A percentile compares a stretch with the other conserved stretches of the same genome.
Conservation (phyloP, 1,140 invertebrate species). For the Drosophila novamexicana region DNA sequence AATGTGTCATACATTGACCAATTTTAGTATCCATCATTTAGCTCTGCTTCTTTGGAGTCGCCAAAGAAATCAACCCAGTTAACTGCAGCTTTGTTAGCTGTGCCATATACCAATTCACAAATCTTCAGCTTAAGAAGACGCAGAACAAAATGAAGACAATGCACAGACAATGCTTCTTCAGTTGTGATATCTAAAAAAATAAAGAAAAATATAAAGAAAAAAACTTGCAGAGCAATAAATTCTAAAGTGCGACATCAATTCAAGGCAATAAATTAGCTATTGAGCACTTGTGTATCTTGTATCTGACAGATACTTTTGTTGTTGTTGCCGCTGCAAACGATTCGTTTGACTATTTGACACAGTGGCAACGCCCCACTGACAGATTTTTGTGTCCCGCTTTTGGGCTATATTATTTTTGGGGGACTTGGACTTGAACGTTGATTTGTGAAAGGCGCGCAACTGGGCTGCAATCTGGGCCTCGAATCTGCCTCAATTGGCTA, state of each 20-base stretch:
- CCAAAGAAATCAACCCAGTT: constrained; percentile 57
- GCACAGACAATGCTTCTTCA: constrained; percentile 9
- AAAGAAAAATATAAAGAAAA: constrained; percentile 3
- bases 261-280: constrained; percentile 45
- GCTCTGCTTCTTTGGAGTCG: not conserved
- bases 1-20: not conserved
- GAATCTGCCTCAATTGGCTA: constrained; percentile 46
- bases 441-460: constrained; percentile 71
- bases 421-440: constrained; percentile 37
- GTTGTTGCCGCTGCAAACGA: constrained; percentile 14
- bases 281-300: constrained; percentile 53
- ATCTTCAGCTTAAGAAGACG: constrained; percentile 21
- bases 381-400: constrained; percentile 55
- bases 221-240: constrained; percentile 36
- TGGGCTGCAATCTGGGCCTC: constrained; percentile 21
- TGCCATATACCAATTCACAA: constrained; percentile 44
- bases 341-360: constrained; percentile 59
- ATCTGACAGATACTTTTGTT: constrained; percentile 66
- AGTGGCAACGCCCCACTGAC: constrained; percentile 78
- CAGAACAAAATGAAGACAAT: constrained; percentile 6
- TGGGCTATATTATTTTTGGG: constrained; percentile 22
- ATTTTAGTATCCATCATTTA: not conserved
- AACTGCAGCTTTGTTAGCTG: constrained; percentile 36
- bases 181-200: constrained; percentile 21
- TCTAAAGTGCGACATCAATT: constrained; percentile 65